Conservation (phyloP, 2,888 invertebrate genomes). For the Lithosia quadra region DNA sequence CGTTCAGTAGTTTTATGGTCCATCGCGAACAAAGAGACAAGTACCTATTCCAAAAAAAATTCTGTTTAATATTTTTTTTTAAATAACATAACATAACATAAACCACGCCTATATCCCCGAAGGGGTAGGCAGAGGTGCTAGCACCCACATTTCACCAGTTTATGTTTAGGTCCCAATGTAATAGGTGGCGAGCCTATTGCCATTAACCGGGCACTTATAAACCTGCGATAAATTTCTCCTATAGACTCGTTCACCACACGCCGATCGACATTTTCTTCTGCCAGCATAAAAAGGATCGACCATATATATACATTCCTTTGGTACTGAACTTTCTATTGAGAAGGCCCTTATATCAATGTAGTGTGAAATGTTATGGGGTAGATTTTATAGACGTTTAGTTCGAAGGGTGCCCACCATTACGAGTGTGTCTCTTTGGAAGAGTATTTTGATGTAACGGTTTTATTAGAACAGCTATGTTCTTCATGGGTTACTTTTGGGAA, state of each 20-base stretch:
- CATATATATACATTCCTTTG: conserved; percentile 45
- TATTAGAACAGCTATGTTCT: conserved; percentile 6
- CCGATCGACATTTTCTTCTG: conserved; percentile 53
- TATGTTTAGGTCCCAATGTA: too few species aligned
- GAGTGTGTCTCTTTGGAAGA: conserved; percentile 8
- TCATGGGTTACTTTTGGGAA: neutral
- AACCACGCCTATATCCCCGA: too few species aligned
- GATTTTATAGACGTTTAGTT: conserved; percentile 41
- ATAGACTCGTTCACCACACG: conserved; percentile 57
- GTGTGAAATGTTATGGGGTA: conserved; percentile 48
- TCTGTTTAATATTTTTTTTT: too few species aligned
- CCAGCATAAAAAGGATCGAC: conserved; percentile 41
- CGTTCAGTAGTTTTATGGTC: too few species aligned
- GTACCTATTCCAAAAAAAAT: too few species aligned
- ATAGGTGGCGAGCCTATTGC: too few species aligned
- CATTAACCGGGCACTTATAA: too few species aligned
- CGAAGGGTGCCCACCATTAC: conserved; percentile 27
- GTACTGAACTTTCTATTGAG: conserved; percentile 45
- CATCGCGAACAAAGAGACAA: too few species aligned
- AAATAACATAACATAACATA: too few species aligned
- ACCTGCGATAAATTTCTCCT: too few species aligned
- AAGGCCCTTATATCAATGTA: conserved; percentile 44
- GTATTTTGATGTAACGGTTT: conserved; percentile 13
- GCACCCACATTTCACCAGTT: too few species aligned
- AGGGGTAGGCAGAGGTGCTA: too few species aligned